phyloP scores from a whole-genome alignment of 2,797 vertebrate genomes.

The Poeciliopsis turneri region DNA sequence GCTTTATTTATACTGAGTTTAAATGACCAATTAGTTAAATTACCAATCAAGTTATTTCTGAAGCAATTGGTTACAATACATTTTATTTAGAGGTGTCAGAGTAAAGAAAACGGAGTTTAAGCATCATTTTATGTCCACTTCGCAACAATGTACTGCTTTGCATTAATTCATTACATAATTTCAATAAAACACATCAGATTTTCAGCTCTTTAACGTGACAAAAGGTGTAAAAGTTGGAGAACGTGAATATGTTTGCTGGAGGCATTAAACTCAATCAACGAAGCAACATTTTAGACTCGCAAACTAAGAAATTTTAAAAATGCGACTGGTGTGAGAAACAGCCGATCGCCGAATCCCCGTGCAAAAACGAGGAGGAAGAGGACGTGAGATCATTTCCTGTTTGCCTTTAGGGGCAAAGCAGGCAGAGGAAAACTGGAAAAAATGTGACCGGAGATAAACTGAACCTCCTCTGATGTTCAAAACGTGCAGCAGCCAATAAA shows the following conservation, averaged over 20 bases:
- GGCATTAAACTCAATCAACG: background rate
- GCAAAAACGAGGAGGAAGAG: background rate
- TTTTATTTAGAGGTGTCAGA: background rate
- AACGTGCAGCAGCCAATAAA: background rate
- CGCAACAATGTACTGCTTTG: background rate
- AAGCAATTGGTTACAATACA: background rate
- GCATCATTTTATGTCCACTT: background rate
- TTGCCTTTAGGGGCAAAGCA: constrained; percentile 41
- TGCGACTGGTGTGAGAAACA: constrained; percentile 5
- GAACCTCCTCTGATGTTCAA: background rate
- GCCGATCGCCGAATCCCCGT: constrained; percentile 21
- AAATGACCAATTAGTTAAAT: background rate
- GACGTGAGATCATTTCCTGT: constrained; percentile 70
- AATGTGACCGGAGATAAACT: constrained; percentile 44
- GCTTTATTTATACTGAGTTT: background rate
- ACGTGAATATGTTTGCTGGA: background rate
- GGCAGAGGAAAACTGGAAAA: constrained; percentile 35
- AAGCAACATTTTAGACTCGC: background rate
- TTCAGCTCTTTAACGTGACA: background rate
- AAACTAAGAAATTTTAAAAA: background rate
- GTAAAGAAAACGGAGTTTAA: background rate
- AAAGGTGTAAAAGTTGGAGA: background rate
- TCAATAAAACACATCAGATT: background rate
- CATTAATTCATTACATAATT: background rate
- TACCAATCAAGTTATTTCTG: background rate